These are phyloP conservation scores for Caiman crocodilus DNA, from an alignment of 2,797 vertebrate genomes.

Conservation along the genomic window DNA sequence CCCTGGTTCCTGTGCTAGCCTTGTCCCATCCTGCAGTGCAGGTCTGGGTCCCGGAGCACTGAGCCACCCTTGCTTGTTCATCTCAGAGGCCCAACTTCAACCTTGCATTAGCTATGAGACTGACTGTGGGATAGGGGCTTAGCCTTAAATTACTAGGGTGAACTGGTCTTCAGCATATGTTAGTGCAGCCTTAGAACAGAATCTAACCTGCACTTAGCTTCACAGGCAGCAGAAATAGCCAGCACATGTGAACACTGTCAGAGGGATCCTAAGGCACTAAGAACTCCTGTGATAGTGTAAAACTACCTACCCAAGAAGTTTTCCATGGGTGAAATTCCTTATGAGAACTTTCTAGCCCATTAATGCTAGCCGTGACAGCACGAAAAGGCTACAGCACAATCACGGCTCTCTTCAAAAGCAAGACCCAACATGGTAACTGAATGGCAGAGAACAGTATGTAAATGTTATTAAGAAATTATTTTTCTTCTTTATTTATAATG, in stretches of 20 bases:
- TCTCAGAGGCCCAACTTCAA: neutral
- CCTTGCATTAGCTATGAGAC: neutral
- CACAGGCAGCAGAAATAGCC: neutral
- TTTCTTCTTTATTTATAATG: slow-evolving; percentile 35
- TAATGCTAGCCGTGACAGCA: slow-evolving; percentile 24
- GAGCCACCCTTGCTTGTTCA: too few relatives aligned
- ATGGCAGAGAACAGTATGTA: neutral
- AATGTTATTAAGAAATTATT: neutral
- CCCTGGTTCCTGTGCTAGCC: too few relatives aligned
- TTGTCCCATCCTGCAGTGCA: too few relatives aligned
- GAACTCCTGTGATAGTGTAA: neutral
- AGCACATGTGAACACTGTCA: neutral
- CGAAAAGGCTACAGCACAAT: neutral
- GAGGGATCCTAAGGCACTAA: neutral
- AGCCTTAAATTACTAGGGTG: neutral
- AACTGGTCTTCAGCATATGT: neutral
- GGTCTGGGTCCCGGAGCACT: too few relatives aligned
- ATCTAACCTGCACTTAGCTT: neutral
- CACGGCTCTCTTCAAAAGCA: neutral
- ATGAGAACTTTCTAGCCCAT: neutral
- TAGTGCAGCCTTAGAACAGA: neutral
- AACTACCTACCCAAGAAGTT: neutral
- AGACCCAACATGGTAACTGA: neutral
- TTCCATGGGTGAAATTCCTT: neutral
- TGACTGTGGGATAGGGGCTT: neutral